Base-by-base conservation (phyloP, 1,140 invertebrate genomes). In the Phortica variegata region DNA sequence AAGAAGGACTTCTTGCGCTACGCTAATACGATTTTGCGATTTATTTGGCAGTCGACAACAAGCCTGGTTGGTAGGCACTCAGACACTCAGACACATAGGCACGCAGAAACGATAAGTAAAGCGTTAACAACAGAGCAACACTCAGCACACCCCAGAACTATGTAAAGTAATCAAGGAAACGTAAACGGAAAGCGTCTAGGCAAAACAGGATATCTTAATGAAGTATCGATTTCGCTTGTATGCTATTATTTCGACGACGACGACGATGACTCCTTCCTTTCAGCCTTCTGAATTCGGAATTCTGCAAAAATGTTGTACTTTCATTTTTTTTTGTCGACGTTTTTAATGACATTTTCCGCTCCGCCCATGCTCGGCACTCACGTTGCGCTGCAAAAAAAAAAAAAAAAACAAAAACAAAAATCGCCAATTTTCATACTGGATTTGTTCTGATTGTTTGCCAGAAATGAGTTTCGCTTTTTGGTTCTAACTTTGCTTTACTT, bases 121-220 rank as follows among this genome's bases (percentile, higher is more conserved):
- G n/a, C 20, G 40, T 31, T 38, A 42, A 43, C 37, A 47, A 38
- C 40, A 34, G 40, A 52, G 39, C 39, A 7, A 6, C 50, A 18
- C 47, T 34, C 29, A 33, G 47, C 39, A 21, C 26, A 40, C 43
- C 5, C 39, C 56, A 50, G 54, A 68, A 68, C 63, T 68, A 63
- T 68, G 63, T 70, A 71, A 71, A 71, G 68, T 71, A 71, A 71
- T 71, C 68, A 71, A 65, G 68, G 63, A 71, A 71, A 71, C 68
- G 66, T 65, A 71, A 71, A 71, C 68, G 68, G 68, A 71, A 71
- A 68, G 56, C 60, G 62, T 63, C 68, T 68, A 66, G 60, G 62
- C 62, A 66, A 65, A 66, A 65, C 68, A 63, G 63, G 62, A 71
- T 71, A 71, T 72, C 68, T 71, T 71, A 71, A 71, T 71, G 68